These are phyloP conservation scores for Leptodactylus fallax DNA, from an alignment of 2,797 vertebrate species.

Conservation along the genomic window DNA sequence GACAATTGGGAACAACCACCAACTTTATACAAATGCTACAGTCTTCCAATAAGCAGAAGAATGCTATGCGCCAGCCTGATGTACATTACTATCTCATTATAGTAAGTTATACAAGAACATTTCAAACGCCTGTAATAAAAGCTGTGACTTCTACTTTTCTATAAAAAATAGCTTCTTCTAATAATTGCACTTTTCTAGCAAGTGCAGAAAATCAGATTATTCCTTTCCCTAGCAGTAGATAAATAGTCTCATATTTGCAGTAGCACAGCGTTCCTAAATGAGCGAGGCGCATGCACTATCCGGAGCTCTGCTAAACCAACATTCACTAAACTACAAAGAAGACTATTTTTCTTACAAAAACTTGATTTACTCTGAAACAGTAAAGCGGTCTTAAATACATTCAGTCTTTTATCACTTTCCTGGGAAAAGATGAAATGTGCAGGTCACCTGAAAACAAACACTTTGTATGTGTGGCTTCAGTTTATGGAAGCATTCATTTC, in stretches of 20 bases:
- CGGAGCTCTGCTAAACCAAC: background rate
- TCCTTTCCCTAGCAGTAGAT: background rate
- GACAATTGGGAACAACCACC: background rate
- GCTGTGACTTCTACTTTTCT: background rate
- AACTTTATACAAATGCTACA: background rate
- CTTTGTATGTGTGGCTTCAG: constrained; percentile 12
- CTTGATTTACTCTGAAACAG: constrained; percentile 8
- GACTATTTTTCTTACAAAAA: constrained; percentile 1
- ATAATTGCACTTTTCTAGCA: background rate
- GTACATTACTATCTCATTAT: too few species aligned
- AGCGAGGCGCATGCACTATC: background rate
- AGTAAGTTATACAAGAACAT: background rate
- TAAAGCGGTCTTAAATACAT: background rate
- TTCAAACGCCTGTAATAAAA: background rate
- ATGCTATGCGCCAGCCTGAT: too few species aligned
- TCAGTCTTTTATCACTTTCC: constrained; percentile 1
- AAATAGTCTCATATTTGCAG: constrained; percentile 1
- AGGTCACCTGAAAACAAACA: constrained; percentile 33
- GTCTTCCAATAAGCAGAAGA: background rate
- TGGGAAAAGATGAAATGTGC: background rate
- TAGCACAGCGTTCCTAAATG: background rate
- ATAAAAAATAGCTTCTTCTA: background rate
- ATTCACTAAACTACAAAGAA: background rate
- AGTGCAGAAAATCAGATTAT: background rate
- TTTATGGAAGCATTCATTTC: background rate